Conservation (phyloP, 2,797 vertebrate genomes). For the Calcarius lapponicus region DNA sequence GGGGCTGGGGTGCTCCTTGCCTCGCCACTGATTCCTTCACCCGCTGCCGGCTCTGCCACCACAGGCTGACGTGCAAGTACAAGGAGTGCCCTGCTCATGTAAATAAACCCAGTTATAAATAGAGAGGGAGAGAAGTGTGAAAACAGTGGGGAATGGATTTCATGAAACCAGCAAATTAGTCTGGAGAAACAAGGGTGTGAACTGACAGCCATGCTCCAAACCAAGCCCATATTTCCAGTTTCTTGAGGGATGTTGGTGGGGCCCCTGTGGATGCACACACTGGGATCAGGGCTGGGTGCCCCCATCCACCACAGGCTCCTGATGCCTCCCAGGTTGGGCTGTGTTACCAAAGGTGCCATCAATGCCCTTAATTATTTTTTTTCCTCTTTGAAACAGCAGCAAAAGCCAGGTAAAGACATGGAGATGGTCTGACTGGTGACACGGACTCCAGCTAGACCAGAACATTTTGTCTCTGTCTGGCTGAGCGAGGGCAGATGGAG, state of each 20-base stretch:
- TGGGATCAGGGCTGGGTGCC: neutral
- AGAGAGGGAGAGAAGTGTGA: constrained; percentile 70
- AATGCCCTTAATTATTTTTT: neutral
- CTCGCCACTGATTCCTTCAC: neutral
- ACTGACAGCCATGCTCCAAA: constrained; percentile 31
- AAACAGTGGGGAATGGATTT: constrained; percentile 67
- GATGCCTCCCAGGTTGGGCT: neutral
- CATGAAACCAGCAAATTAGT: constrained; percentile 60
- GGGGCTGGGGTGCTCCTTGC: neutral
- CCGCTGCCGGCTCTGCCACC: neutral
- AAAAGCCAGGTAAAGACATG: neutral
- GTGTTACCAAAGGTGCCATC: neutral
- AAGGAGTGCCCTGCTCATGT: constrained; percentile 59
- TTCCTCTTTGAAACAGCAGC: neutral
- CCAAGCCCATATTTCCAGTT: constrained; percentile 21
- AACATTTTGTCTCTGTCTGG: accelerated
- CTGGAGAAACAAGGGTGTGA: constrained; percentile 66
- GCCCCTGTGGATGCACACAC: accelerated
- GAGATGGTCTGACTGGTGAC: neutral
- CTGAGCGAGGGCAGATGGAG: neutral
- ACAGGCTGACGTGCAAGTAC: constrained; percentile 36
- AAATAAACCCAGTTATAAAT: constrained; percentile 70
- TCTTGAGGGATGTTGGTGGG: neutral
- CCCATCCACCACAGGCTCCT: neutral
- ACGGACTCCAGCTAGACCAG: neutral